Percentiles rank a stretch among this genome's conserved stretches.
These are phyloP conservation scores for Caretta caretta DNA, from an alignment of 2,113 vertebrate genomes.

Conservation along the genomic window DNA sequence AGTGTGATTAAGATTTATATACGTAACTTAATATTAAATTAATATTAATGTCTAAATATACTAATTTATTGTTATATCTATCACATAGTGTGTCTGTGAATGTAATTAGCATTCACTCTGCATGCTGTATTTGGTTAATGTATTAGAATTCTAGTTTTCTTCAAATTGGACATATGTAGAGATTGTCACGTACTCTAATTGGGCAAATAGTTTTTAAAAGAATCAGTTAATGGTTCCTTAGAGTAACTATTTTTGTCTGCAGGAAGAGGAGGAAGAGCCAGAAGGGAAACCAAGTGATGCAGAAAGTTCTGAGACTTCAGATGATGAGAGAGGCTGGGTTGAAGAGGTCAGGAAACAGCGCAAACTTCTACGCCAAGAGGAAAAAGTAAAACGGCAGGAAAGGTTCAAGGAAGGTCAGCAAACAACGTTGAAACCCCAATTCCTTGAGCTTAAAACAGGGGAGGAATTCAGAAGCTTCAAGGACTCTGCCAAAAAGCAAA, in stretches of 20 bases:
- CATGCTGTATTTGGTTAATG: background rate
- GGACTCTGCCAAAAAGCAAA: conserved; percentile 90
- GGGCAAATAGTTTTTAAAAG: conserved; percentile 4
- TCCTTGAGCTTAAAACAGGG: conserved; percentile 96
- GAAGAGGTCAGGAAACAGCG: conserved; percentile 97
- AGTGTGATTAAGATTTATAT: background rate
- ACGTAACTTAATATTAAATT: background rate
- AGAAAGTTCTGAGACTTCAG: conserved; percentile 93
- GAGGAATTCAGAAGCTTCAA: conserved; percentile 96
- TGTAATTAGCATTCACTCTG: background rate
- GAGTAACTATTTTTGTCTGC: conserved; percentile 72
- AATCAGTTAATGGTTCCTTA: conserved; percentile 11
- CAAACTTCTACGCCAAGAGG: conserved; percentile 87
- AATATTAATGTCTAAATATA: background rate
- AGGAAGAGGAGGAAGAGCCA: conserved; percentile 90
- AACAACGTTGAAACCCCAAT: conserved; percentile 90
- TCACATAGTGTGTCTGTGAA: background rate
- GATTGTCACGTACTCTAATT: conserved; percentile 20
- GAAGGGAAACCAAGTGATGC: conserved; percentile 96
- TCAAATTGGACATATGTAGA: background rate
- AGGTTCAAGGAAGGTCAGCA: conserved; percentile 86
- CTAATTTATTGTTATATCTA: background rate
- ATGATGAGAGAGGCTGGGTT: conserved; percentile 97
- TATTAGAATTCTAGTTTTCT: background rate
- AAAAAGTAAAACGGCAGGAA: conserved; percentile 83